Conservation (phyloP, 2,888 invertebrate species). For the Troides helena region DNA sequence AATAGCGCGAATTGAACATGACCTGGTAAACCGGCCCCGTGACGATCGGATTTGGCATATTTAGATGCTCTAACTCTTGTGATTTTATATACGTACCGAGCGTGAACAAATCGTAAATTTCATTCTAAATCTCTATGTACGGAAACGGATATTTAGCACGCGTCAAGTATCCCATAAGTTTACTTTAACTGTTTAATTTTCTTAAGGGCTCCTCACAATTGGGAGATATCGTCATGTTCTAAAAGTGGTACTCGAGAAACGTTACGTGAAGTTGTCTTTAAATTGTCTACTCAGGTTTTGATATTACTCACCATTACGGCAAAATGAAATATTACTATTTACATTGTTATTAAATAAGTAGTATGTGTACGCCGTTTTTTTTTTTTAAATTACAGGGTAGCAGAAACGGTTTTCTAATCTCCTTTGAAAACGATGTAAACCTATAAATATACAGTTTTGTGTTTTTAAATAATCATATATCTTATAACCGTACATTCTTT, state of each 20-base stretch:
- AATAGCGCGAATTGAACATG: slow-evolving; percentile 59
- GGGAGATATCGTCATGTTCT: not conserved
- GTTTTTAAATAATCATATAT: not conserved
- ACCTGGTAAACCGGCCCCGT: slow-evolving; percentile 54
- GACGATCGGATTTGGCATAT: slow-evolving; percentile 55
- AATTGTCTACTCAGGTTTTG: slow-evolving; percentile 38
- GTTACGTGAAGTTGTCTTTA: slow-evolving; percentile 32
- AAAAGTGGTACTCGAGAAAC: slow-evolving; percentile 29
- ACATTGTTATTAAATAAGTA: not conserved
- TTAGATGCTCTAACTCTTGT: slow-evolving; percentile 41
- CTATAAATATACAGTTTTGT: not conserved
- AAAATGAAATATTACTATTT: slow-evolving; percentile 25
- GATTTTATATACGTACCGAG: not conserved
- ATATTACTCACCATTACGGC: slow-evolving; percentile 16
- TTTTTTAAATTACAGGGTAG: too few species aligned
- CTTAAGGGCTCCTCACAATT: slow-evolving; percentile 9
- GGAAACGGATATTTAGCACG: slow-evolving; percentile 4
- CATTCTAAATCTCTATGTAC: not conserved
- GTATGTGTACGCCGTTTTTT: not conserved
- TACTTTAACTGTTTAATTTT: slow-evolving; percentile 8
- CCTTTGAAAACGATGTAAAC: too few species aligned
- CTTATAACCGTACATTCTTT: not conserved
- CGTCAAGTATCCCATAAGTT: slow-evolving; percentile 3
- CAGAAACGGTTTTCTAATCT: too few species aligned
- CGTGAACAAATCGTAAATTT: slow-evolving; percentile 12